Evolutionary conservation across 2,888 invertebrate genomes (phyloP), one percentile per base, ranked within the genome.

Genomic region (Alloplasta piceator): DNA sequence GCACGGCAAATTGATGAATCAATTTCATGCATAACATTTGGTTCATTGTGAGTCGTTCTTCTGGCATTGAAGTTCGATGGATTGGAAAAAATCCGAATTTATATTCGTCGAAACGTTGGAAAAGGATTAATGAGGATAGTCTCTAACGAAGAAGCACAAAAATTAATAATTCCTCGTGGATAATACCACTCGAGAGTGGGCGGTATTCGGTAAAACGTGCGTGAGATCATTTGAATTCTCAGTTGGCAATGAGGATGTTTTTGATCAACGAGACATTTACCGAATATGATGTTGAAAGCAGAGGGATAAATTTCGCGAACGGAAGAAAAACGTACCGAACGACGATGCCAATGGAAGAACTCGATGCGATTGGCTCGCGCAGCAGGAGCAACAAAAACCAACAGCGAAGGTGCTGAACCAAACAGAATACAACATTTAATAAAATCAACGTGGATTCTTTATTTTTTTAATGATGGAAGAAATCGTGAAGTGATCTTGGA

Each of bases 331-430:
- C 91, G 83, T 91, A 91, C 91, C 91, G 88, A 88, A 87, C 77
- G 87, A 84, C 83, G 89, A 86, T 88, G 88, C 87, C 89, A 89
- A 90, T 84, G 86, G 87, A 86, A 85, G 87, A 89, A 88, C 88
- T 87, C 90, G 85, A 85, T 85, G 90, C 86, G 86, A 89, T 88
- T 89, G 88, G 88, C 88, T 87, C 87, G 89, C 85, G 88, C 60
- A 26, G 26, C 26, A 61, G 61, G 86, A 86, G 85, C 83, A 89
- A 90, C 77, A 90, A 87, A 89, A 90, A 89, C 90, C 90, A 90
- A 89, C 82, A 85, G 74, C 71, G 55, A 74, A 82, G 89, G 85
- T 87, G 89, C 89, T 91, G 91, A 90, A 90, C 90, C 88, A 91
- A 91, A 91, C 85, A 91, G 86, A 87, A 86, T 88, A 85, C 87